Evolutionary conservation across 2,888 invertebrate species (phyloP), one percentile per base, ranked within the genome.

Genomic region (Stenchaetothrips biformis): DNA sequence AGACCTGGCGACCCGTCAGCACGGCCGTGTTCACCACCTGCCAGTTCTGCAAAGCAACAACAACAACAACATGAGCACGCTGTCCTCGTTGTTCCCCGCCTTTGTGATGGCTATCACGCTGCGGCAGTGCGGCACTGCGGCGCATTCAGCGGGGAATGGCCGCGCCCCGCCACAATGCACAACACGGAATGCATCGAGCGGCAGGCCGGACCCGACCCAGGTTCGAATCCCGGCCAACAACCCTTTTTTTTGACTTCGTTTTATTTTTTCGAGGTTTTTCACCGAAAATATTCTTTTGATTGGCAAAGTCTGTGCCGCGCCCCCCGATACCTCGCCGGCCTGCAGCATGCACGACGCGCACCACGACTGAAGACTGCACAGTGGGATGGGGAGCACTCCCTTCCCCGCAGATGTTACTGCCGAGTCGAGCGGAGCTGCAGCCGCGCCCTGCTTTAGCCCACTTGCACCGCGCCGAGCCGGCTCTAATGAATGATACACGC

Each of bases 11-110:
- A 0, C 97, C 97, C 8, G 97, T 98, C 85, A 98, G 89, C 82
- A 97, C 95, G 0, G 98, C 98, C 1, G 97, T 96, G 88, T 98
- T 98, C 88, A 98, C 90, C 62, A 98, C 92, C 88, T 97, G 97
- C 93, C 95, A 95, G 87, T 95, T 97, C 96, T 97, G 88, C 79
- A 89, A 89, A 83, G 84, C 8, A 78, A 62, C 37, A 47, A 18
- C 77, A 25, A 53, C 37, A 37, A 37, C 37, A 37, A 4, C 1
- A 37, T 37, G 37, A 37, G 37, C 37, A 37, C 37, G 37, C n/a
- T n/a, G 37, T 4, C 37, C 1, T 37, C 37, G 37, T 37, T 1
- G 4, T 4, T 4, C 37, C 2, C 37, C 4, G 2, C 37, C 37
- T 37, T 37, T 37, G 37, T 37, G 37, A 37, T 37, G 37, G 4